Percentiles rank a stretch among this genome's conserved stretches.
Conservation (phyloP, 2,888 invertebrate genomes). For the Melipona beecheii region DNA sequence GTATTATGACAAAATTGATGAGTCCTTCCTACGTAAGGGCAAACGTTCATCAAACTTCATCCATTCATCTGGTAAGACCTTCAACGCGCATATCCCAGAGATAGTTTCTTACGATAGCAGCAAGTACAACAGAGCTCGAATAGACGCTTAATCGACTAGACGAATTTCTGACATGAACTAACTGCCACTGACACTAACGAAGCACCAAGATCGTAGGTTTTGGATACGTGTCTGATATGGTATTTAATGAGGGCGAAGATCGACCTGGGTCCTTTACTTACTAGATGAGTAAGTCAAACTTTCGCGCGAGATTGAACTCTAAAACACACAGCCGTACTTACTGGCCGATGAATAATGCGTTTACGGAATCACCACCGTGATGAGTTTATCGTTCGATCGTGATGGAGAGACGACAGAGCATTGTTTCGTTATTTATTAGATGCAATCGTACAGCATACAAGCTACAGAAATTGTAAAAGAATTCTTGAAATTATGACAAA, state of each 20-base stretch:
- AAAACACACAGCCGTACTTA: constrained; percentile 8
- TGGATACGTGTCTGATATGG: constrained; percentile 13
- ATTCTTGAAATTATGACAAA: no score
- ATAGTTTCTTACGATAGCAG: constrained; percentile 25
- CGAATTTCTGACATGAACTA: constrained; percentile 34
- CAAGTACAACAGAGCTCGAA: constrained; percentile 10
- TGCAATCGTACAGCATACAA: no score
- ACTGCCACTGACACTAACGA: constrained; percentile 24
- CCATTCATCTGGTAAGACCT: neutral
- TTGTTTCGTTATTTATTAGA: neutral
- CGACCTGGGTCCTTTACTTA: constrained; percentile 7
- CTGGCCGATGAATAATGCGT: neutral
- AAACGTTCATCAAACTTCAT: neutral
- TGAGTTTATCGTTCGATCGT: neutral
- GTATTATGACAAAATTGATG: neutral
- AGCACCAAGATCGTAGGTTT: constrained; percentile 17
- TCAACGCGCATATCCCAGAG: neutral
- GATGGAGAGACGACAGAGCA: neutral
- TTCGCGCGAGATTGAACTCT: constrained; percentile 18
- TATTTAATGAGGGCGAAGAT: constrained; percentile 10
- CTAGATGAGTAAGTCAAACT: constrained; percentile 16
- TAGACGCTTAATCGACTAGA: constrained; percentile 30
- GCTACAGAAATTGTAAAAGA: no score
- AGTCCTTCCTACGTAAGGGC: neutral
- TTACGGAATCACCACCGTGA: neutral